Base-by-base conservation (phyloP, 2,888 invertebrate genomes). In the Hemistola chrysoprasaria region DNA sequence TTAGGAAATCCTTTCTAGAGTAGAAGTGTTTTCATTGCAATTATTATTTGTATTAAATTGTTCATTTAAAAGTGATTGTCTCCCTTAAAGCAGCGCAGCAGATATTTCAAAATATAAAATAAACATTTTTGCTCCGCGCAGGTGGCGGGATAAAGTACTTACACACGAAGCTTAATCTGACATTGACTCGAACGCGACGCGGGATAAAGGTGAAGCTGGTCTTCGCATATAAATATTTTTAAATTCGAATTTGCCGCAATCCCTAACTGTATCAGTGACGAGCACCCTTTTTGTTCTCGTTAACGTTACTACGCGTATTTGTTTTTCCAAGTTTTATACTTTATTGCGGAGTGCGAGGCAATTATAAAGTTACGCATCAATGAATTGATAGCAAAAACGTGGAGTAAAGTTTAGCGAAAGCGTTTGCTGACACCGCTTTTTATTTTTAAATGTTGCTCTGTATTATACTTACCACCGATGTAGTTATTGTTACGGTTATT, bases 121-220 rank as follows among this genome's bases (percentile, higher is more conserved):
- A 54, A 54, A 56, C 52, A 22, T 26, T 23, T 48, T 50, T 48
- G 44, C 50, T 47, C 55, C 38, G 46, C 69, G 65, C 72, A 74
- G 75, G 73, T 74, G 74, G 58, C 50, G 30, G 69, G 63, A 65
- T 66, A 65, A 75, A 66, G 59, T 61, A 63, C 69, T 65, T 65
- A 65, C 60, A 61, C 56, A 52, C 50, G 59, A 53, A 54, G 65
- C 60, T 75, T 72, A 73, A 66, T 64, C 62, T 69, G 69, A 71
- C 67, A 69, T 62, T 67, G 63, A 65, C 57, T 70, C 52, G 56
- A 56, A 59, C 53, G 59, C 22, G 34, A 56, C 50, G 56, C 56
- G 47, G 49, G 56, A 57, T 59, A 62, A 63, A 62, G 58, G 55
- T 42, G 41, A 40, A 45, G 30, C 49, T 40, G 22, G 32, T 37